Evolutionary conservation across 2,797 vertebrate species (phyloP), one percentile per base, ranked within the genome.

Genomic region (Melanotaenia maccullochi): DNA sequence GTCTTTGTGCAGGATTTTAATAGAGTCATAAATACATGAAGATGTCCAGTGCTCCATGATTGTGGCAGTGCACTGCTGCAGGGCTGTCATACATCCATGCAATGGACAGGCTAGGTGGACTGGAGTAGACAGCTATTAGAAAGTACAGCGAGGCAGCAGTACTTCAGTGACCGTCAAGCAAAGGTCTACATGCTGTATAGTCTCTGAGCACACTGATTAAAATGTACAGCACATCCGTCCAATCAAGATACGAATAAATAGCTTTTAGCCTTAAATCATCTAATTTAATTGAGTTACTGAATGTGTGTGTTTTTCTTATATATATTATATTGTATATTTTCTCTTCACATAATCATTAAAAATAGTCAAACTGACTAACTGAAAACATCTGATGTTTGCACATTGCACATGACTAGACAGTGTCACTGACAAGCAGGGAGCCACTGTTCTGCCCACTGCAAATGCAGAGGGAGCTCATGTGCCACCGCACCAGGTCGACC

Each of bases 1-100:
- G 90, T 92, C 88, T 89, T 93, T 93, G 90, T 85, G 73, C 84
- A 58, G 75, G 55, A 68, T 87, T 86, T 87, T 91, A 93, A 92
- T 93, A 85, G 88, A 91, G 82, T 87, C 90, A 90, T 94, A 94
- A 93, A 93, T 92, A 93, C 85, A 87, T 81, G 73, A 79, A 81
- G 76, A 81, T 61, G 82, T 85, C 81, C 75, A 68, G 64, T 67
- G 79, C 65, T 76, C 70, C 66, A 51, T 81, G 84, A 83, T 84
- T 73, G 68, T 59, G 79, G 82, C 81, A 38, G 67, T 38, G 86
- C 71, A 77, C 84, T 24, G 87, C 92, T 88, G 71, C 85, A 67
- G 89, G 90, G 87, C 83, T 88, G 88, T 83, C 88, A 89, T 91
- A 86, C 82, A 88, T 91, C 82, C 73, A 73, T 38, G 71, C 65